Base-by-base conservation (phyloP, 2,888 invertebrate genomes). In the Nemotelus nigrinus region DNA sequence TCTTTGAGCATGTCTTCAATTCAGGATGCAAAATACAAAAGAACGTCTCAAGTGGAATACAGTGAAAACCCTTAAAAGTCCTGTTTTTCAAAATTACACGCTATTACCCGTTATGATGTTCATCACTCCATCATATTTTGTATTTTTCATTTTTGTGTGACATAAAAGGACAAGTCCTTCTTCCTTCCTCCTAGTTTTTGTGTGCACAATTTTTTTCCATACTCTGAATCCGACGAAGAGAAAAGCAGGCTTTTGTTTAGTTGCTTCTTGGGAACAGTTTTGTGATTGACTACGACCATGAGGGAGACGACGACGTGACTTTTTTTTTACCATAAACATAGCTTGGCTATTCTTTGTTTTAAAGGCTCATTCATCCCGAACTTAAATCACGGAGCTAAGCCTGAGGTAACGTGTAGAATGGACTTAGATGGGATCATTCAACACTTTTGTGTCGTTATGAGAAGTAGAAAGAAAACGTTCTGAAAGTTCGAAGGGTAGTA, bases 41-140 rank as follows among this genome's bases (percentile, higher is more conserved):
- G 79, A 77, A 77, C 76, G 79, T 79, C 79, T 79, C 79, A 79
- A 79, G 79, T 79, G 79, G 79, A 79, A 79, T 79, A 77, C 45
- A 43, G 77, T 70, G 74, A 75, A 77, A 79, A 67, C 76, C 77
- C 79, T 76, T 74, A 64, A 74, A 77, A 79, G 79, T 77, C 63
- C 76, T 79, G 77, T 79, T 79, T 74, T 79, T 79, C 77, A 63
- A 79, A 79, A 79, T 79, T 79, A 79, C 79, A 77, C 77, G 79
- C 79, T 79, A 79, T 79, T 79, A 79, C 77, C 77, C 75, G 74
- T 74, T 74, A 58, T 74, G 25, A 43, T 70, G 63, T 63, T 63
- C 74, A 74, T 74, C 74, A 48, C 74, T 74, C 74, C 74, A 74
- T 74, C 74, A 74, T 74, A 74, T 74, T 74, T 74, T 70, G 53